Percentiles rank a stretch among this genome's conserved stretches.
Conservation (phyloP, 1,140 invertebrate genomes). For the Cherax destructor region DNA sequence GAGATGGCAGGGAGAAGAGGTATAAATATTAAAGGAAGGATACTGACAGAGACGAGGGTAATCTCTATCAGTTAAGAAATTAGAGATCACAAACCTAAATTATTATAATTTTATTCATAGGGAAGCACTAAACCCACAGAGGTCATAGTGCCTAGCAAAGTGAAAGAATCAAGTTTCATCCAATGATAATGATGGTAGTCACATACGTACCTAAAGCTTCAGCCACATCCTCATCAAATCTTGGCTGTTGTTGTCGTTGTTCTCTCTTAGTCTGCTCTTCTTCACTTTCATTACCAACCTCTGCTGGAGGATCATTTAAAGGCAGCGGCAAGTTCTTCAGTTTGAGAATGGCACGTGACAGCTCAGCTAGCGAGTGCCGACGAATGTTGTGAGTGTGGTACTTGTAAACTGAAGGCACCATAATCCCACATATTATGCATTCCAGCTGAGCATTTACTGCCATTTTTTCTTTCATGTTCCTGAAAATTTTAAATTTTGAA, state of each 20-base stretch:
- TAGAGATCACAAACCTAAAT: too few relatives aligned
- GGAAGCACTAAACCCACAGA: too few relatives aligned
- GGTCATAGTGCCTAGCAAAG: too few relatives aligned
- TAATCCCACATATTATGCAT: constrained; percentile 42
- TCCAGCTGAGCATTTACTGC: constrained; percentile 12
- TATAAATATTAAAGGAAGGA: too few relatives aligned
- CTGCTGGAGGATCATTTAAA: constrained; percentile 19
- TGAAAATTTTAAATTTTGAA: constrained; percentile 2
- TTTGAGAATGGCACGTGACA: constrained; percentile 42
- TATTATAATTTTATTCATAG: too few relatives aligned
- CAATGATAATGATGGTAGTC: neutral
- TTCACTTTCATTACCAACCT: neutral
- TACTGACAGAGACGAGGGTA: too few relatives aligned
- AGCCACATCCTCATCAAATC: constrained; percentile 7
- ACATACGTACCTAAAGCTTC: constrained; percentile 18
- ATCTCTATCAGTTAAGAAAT: too few relatives aligned
- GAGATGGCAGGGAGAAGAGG: too few relatives aligned
- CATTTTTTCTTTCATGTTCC: neutral
- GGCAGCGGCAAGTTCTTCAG: constrained; percentile 31
- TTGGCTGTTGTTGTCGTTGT: neutral
- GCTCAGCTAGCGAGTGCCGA: constrained; percentile 26
- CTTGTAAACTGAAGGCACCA: constrained; percentile 12
- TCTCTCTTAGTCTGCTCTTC: neutral
- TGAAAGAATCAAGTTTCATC: too few relatives aligned
- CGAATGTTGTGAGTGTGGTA: constrained; percentile 57